Evolutionary conservation across 2,797 vertebrate genomes (phyloP).

Genomic region (Megalops cyprinoides): DNA sequence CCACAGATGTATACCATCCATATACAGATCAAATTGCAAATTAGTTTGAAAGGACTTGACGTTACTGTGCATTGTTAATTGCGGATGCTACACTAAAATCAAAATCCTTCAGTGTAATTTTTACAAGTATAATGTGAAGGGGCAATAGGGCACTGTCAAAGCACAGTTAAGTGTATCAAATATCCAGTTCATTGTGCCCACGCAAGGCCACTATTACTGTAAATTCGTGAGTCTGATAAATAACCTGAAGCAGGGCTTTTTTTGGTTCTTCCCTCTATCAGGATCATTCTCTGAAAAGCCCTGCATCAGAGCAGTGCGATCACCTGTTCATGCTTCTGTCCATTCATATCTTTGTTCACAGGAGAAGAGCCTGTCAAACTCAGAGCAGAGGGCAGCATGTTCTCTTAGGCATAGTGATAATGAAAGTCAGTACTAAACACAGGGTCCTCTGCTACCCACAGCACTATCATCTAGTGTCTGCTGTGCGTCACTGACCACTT

Average conservation of each 20-base stretch:
- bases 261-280: too few relatives aligned
- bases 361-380: constrained; percentile 4
- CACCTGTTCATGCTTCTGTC: background rate
- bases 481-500: constrained; percentile 3
- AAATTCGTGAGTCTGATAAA: too few relatives aligned
- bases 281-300: background rate
- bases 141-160: background rate
- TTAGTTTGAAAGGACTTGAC: too few relatives aligned
- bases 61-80: too few relatives aligned
- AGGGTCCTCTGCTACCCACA: background rate
- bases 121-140: background rate
- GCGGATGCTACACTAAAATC: too few relatives aligned
- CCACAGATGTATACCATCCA: too few relatives aligned
- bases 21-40: too few relatives aligned
- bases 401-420: background rate
- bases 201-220: too few relatives aligned
- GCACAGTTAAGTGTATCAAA: background rate
- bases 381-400: background rate
- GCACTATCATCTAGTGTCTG: too few relatives aligned
- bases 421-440: constrained; percentile 6
- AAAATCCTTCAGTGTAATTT: background rate
- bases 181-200: too few relatives aligned
- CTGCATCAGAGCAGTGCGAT: background rate
- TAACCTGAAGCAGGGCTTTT: too few relatives aligned
- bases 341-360: constrained; percentile 4